Evolutionary conservation across 2,888 invertebrate genomes (phyloP), one percentile per base, ranked within the genome.

Genomic region (Scaeva pyrastri): DNA sequence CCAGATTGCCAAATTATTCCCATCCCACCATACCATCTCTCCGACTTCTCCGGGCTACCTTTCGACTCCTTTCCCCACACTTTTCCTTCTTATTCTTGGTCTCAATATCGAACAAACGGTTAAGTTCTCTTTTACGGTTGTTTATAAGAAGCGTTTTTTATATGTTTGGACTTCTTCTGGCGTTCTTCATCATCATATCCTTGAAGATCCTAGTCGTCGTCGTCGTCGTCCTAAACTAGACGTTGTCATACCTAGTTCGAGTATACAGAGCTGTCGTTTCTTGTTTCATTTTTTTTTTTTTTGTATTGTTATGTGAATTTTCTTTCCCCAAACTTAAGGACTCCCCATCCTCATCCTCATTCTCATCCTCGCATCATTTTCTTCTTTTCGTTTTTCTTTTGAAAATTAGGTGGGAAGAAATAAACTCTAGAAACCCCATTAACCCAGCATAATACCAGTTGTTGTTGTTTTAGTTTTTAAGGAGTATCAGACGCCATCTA

Each of bases 381-480:
- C 75, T 58, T 52, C 60, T 21, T 6, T 19, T 21, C n/a, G n/a
- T 14, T 60, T 60, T 14, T 39, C 31, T 31, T 16, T 58, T 8
- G 66, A 66, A 48, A 85, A 85, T 76, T 80, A 80, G 85, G 85
- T 85, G 85, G 80, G 62, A 80, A 80, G 71, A 85, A 76, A 80
- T 85, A 80, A 80, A 85, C 72, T 85, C 80, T 72, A 16, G 77
- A 82, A 74, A 77, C 81, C 79, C 82, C 82, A 86, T 86, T 81
- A 81, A 81, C 86, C 85, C 52, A 68, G 31, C 64, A 62, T 52
- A 50, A 82, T 70, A 16, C 43, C 62, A 21, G 26, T 45, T 60
- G 45, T 45, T 68, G 45, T 68, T 52, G 23, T 52, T 66, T 60
- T 72, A 58, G 39, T 58, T 48, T n/a, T n/a, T 19, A 1, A 41